These are phyloP conservation scores for Palloptera scutellata DNA, from an alignment of 2,888 invertebrate genomes.

Conservation along the genomic window DNA sequence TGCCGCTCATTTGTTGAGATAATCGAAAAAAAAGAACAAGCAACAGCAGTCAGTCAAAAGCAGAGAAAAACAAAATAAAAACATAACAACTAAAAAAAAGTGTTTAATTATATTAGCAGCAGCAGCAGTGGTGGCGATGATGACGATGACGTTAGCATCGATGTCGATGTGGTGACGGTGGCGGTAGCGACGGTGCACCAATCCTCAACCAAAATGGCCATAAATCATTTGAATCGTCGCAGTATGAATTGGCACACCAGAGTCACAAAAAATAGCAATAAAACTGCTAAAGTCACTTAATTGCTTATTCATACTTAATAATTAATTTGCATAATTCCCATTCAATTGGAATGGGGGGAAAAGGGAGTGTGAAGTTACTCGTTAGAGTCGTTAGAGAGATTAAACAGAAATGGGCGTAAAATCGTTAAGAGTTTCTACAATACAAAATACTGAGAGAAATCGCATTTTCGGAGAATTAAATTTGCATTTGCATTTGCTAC, in stretches of 20 bases:
- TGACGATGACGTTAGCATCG: background rate
- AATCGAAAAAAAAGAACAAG: background rate
- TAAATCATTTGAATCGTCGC: background rate
- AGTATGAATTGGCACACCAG: too few relatives aligned
- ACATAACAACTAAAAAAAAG: background rate
- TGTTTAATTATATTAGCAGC: background rate
- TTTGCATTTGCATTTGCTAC: too few relatives aligned
- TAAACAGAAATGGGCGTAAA: too few relatives aligned
- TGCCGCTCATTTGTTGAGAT: background rate
- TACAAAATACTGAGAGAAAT: too few relatives aligned
- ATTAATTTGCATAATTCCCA: conserved; percentile 49
- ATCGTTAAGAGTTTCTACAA: too few relatives aligned
- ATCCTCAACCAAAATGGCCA: background rate
- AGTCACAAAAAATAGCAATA: background rate
- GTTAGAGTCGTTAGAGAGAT: too few relatives aligned
- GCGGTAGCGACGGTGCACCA: background rate
- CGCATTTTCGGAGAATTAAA: too few relatives aligned
- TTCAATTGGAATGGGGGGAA: background rate
- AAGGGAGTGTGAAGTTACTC: too few relatives aligned
- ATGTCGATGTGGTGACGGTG: background rate
- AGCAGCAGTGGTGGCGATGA: background rate
- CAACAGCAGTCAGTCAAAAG: background rate
- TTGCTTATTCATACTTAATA: conserved; percentile 53
- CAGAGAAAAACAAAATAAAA: background rate
- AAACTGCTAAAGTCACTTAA: conserved; percentile 42